Evolutionary conservation across 2,888 invertebrate genomes (phyloP), one percentile per base, ranked within the genome.

Genomic region (Seira ritae): DNA sequence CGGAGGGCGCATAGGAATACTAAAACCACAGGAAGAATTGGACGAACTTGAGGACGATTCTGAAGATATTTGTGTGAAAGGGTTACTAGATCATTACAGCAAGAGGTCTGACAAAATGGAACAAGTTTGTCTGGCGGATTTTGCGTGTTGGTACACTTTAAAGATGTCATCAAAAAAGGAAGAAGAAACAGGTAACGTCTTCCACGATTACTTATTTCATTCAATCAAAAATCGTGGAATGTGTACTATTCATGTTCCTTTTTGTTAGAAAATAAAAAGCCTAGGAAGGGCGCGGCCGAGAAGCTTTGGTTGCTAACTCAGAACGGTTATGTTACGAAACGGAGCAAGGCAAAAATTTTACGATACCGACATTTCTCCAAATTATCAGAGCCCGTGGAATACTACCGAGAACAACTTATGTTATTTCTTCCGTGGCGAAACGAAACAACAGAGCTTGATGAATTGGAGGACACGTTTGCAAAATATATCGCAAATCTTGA

Each of bases 81-180:
- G 87, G 20, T 77, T 89, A 0, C 69, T 89, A 15, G 89, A 90
- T 15, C 79, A 89, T 17, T 90, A 90, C 85, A 74, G 76, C 15
- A 70, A 86, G 12, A 72, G 90, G 70, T 89, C 89, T 20, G 70
- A 83, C n/a, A n/a, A 72, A 10, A 74, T 90, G 17, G 87, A 90
- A 46, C 75, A 87, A n/a, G 70, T 87, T 24, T 89, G 89, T 85
- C 86, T 90, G 31, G 89, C 90, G 3, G 87, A 89, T 42, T 90
- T 89, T 89, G 89, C 17, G 8, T 31, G 3, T 31, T 31, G 2
- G 3, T 31, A 2, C 31, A 31, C 60, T 19, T 2, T 19, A 46
- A 46, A 46, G 15, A 46, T 12, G 15, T n/a, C 17, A 60, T 19
- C 10, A n/a, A n/a, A n/a, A n/a, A n/a, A n/a, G 68, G 19, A 69